phyloP scores from a whole-genome alignment of 2,797 vertebrate genomes.

The Benthosema pterotum region DNA sequence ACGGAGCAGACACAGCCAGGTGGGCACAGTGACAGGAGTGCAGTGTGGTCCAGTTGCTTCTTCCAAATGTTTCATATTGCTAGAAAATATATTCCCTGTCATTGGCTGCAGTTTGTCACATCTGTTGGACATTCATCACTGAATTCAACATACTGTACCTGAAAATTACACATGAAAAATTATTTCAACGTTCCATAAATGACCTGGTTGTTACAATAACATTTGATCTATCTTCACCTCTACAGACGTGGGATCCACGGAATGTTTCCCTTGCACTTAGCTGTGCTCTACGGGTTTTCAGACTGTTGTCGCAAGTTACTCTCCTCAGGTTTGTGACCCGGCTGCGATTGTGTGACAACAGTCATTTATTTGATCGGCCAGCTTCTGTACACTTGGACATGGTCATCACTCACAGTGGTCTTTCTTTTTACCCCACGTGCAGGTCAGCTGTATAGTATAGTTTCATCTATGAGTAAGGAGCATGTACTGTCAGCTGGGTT shows the following conservation, averaged over 20 bases:
- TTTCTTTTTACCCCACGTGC: background rate
- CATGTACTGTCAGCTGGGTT: slow-evolving; percentile 95
- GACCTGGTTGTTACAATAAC: background rate
- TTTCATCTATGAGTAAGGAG: slow-evolving; percentile 98
- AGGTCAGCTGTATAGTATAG: slow-evolving; percentile 99
- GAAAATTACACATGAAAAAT: too few species aligned
- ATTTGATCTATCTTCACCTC: slow-evolving; percentile 17
- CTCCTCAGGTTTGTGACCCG: slow-evolving; percentile 88
- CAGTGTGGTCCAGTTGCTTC: too few species aligned
- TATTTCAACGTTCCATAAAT: background rate
- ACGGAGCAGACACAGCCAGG: slow-evolving; percentile 96
- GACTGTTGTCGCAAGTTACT: slow-evolving; percentile 99
- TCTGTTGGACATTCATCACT: too few species aligned
- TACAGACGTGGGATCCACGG: slow-evolving; percentile 92
- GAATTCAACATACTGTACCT: too few species aligned
- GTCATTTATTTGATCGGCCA: background rate
- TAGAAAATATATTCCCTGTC: too few species aligned
- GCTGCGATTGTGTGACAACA: background rate
- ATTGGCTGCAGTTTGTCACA: too few species aligned
- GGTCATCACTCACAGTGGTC: background rate
- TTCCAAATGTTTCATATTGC: too few species aligned
- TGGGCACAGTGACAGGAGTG: slow-evolving; percentile 48
- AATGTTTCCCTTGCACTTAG: slow-evolving; percentile 98
- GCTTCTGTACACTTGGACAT: background rate
- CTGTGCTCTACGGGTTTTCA: slow-evolving; percentile 96